Evolutionary conservation across 2,888 invertebrate species (phyloP).

Genomic region (Podabrus alpinus): DNA sequence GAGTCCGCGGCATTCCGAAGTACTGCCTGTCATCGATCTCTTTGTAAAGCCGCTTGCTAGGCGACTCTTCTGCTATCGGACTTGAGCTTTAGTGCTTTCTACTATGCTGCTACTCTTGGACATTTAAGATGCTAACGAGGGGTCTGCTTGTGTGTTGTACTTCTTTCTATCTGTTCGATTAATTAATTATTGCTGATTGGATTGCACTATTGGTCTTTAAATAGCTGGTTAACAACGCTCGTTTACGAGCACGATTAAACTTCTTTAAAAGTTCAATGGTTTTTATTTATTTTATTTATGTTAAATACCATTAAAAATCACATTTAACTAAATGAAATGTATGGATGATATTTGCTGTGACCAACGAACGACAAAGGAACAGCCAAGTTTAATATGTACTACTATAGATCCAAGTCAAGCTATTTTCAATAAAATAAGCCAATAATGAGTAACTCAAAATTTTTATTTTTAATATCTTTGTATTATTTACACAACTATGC

Average conservation of each 20-base stretch:
- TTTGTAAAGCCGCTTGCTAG: conserved; percentile 46
- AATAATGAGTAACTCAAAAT: not conserved
- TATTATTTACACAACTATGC: not conserved
- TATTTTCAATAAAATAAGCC: not conserved
- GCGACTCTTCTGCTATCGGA: conserved; percentile 32
- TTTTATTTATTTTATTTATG: not conserved
- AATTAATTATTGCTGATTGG: conserved; percentile 45
- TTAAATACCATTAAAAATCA: not conserved
- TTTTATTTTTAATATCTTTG: not conserved
- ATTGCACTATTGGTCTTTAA: conserved; percentile 42
- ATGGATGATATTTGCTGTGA: not conserved
- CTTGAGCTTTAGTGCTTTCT: conserved; percentile 33
- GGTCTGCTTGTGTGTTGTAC: conserved; percentile 24
- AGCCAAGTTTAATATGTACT: not conserved
- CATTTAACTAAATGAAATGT: not conserved
- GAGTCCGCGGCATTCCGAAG: conserved; percentile 49
- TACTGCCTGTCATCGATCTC: conserved; percentile 48
- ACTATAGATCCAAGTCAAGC: no score
- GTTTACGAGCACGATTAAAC: conserved; percentile 12
- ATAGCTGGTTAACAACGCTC: conserved; percentile 40
- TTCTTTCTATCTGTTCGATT: conserved; percentile 36
- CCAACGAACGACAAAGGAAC: no score
- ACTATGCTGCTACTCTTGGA: conserved; percentile 25
- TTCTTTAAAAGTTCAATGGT: not conserved
- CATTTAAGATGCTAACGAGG: conserved; percentile 35